Evolutionary conservation across 2,797 vertebrate genomes (phyloP).

Genomic region (Clamator glandarius): DNA sequence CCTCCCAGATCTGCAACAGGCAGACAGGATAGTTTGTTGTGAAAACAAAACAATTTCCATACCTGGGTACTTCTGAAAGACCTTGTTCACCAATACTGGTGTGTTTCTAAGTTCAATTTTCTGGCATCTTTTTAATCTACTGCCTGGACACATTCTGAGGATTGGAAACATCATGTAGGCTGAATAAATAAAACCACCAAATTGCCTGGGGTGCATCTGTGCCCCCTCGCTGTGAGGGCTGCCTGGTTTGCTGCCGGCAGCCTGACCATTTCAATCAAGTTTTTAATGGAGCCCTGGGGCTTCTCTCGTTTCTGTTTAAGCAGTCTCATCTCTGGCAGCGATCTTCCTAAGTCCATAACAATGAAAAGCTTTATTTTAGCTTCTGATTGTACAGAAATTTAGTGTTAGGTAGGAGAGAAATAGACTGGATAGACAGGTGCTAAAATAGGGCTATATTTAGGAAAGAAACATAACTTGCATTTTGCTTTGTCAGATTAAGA

Average conservation of each 20-base stretch:
- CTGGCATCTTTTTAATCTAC: not conserved
- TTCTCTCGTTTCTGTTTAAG: not conserved
- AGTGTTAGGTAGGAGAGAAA: slow-evolving; percentile 10
- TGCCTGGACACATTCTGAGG: not conserved
- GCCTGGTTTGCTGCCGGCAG: not conserved
- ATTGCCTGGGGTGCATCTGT: not conserved
- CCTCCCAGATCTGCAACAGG: not conserved
- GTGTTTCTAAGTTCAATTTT: not conserved
- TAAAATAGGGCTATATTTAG: not conserved
- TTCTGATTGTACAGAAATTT: slow-evolving; percentile 21
- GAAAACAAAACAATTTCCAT: not conserved
- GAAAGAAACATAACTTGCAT: not conserved
- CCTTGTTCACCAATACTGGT: not conserved
- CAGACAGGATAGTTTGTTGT: not conserved
- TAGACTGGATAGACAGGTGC: not conserved
- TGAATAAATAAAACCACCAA: slow-evolving; percentile 12
- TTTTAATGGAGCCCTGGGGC: slow-evolving; percentile 38
- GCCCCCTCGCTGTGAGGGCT: not conserved
- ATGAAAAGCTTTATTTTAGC: slow-evolving; percentile 32
- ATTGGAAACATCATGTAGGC: not conserved
- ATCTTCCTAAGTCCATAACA: not conserved
- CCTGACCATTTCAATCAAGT: slow-evolving; percentile 17
- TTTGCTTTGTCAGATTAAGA: slow-evolving; percentile 4
- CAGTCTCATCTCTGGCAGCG: not conserved
- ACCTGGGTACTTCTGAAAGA: not conserved